Evolutionary conservation across 2,888 invertebrate species (phyloP).

Genomic region (Lamellibrachia columna): DNA sequence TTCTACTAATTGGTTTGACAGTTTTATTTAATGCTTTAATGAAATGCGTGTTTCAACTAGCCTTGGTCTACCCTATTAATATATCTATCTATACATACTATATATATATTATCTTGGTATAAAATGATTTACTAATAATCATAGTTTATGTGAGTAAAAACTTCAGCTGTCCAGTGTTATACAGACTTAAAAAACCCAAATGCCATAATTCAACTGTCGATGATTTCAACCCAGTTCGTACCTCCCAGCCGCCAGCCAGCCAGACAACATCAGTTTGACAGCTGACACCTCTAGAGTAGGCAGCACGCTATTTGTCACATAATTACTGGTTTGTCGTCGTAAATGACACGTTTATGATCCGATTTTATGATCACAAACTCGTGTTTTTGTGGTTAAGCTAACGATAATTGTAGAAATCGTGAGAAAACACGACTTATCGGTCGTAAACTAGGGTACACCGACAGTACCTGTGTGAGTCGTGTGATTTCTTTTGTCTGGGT

Average conservation of each 20-base stretch:
- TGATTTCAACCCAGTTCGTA: background rate
- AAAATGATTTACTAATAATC: too few species aligned
- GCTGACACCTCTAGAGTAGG: background rate
- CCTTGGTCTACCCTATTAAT: background rate
- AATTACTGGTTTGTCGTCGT: background rate
- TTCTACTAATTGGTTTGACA: background rate
- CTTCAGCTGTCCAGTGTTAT: background rate
- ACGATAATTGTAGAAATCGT: constrained; percentile 5
- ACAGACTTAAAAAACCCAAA: background rate
- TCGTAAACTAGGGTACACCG: background rate
- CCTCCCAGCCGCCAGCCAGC: background rate
- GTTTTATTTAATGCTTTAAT: background rate
- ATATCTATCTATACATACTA: too few species aligned
- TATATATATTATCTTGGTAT: too few species aligned
- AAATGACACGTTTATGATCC: background rate
- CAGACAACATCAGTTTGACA: background rate
- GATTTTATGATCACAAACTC: background rate
- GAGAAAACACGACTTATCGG: background rate
- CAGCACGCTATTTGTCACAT: background rate
- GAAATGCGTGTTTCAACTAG: background rate
- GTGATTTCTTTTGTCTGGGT: background rate
- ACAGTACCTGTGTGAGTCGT: background rate
- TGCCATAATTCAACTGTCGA: background rate
- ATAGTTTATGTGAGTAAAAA: too few species aligned
- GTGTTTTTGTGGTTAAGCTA: background rate